A percentile compares a stretch with the other conserved stretches of the same genome.
Conservation (phyloP, 2,797 vertebrate genomes). For the Bradypus variegatus region DNA sequence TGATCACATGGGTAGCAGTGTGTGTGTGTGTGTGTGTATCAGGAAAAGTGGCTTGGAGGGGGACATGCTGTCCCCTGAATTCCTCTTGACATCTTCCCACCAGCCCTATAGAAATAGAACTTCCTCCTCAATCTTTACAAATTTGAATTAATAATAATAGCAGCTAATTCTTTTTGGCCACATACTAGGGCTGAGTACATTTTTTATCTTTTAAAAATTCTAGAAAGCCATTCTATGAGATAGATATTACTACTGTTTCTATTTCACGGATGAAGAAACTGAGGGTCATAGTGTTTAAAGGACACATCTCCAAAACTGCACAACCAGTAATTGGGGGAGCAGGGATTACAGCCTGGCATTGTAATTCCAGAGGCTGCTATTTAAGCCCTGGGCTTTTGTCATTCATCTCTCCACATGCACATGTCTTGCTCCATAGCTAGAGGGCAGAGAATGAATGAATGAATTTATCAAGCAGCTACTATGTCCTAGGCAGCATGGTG, state of each 20-base stretch:
- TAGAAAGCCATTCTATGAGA: background rate
- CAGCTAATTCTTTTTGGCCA: background rate
- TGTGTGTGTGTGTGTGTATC: background rate
- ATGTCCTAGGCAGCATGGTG: fast-evolving
- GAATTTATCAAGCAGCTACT: background rate
- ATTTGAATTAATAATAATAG: background rate
- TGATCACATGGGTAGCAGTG: background rate
- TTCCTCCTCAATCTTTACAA: background rate
- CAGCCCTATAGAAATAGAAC: background rate
- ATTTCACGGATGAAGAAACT: background rate
- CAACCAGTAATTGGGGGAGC: background rate
- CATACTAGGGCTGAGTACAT: background rate
- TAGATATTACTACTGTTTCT: background rate
- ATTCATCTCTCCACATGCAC: background rate
- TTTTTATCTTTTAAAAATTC: background rate
- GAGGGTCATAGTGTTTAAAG: background rate
- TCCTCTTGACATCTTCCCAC: background rate
- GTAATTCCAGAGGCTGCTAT: background rate
- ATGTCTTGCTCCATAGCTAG: background rate
- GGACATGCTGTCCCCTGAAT: background rate
- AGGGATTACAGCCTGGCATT: background rate
- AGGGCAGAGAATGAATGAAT: background rate
- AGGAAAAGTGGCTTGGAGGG: background rate
- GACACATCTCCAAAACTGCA: background rate
- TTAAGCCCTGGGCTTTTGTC: background rate